Base-by-base conservation (phyloP, 2,797 vertebrate species). In the Semaprochilodus insignis region DNA sequence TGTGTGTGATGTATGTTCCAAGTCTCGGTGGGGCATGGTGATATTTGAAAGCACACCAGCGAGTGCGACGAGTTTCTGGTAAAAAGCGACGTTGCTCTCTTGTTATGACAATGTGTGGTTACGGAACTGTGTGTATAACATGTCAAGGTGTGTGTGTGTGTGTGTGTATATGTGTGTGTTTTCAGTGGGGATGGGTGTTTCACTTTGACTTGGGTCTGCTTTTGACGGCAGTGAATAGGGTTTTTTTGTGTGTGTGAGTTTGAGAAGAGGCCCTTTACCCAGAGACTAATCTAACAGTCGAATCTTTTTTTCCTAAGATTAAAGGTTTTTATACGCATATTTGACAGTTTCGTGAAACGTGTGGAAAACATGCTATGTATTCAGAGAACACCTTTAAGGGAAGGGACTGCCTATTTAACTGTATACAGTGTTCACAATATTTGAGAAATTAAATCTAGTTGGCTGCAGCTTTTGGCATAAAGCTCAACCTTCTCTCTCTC, bases 21-120 rank as follows among this genome's bases (percentile, higher is more conserved):
- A 82, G 81, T 83, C 85, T 85, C 80, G 80, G 85, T 52, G 76
- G 83, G 74, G 78, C 77, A 67, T 57, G 66, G 62, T 86, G 84
- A 89, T 89, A 87, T 88, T 87, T 89, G 78, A 84, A 31, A 71
- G 21, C 70, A 72, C 74, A 55, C 74, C 52, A 40, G 82, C 77
- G 88, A 75, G 67, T 70, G 70, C 74, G 75, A 90, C 88, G 65
- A 87, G 87, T 89, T 90, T 89, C 88, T 88, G 90, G 83, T 90
- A 88, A 90, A 93, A 95, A 93, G 85, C 91, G 48, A 89, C 25
- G 91, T 90, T 91, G 91, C 77, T 80, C 85, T 83, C 88, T 86
- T 71, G 89, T 89, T 92, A 93, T 87, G 93, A 94, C 88, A 82
- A 72, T 72, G 85, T 92, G 86, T 92, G 78, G 90, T 89, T 87